phyloP scores from a whole-genome alignment of 2,797 vertebrate species.

The Urophycis tenuis region DNA sequence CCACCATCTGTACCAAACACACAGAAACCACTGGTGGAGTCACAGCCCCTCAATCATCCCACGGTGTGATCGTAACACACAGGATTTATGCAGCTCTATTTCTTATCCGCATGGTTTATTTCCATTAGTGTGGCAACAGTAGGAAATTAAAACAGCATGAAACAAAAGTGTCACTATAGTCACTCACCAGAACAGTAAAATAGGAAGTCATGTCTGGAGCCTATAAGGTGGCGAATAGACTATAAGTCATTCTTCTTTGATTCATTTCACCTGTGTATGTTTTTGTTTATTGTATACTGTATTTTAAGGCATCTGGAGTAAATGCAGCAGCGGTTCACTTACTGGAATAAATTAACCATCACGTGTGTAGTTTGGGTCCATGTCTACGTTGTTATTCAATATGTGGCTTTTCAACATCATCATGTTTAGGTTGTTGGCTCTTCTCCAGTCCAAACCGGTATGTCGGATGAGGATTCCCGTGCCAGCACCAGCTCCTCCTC shows the following conservation, averaged over 20 bases:
- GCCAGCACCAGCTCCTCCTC: constrained; percentile 95
- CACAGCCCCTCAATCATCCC: background rate
- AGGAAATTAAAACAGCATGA: background rate
- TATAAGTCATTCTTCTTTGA: background rate
- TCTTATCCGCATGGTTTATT: no score
- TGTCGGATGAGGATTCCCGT: constrained; percentile 99
- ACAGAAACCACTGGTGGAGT: background rate
- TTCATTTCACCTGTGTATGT: background rate
- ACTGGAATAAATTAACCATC: background rate
- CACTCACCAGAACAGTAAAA: background rate
- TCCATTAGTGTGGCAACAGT: no score
- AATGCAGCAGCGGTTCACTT: no score
- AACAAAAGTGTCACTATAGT: background rate
- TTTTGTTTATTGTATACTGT: background rate
- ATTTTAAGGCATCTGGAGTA: background rate
- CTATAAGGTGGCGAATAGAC: background rate
- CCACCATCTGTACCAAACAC: background rate
- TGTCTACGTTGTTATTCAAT: background rate
- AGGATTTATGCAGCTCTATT: no score
- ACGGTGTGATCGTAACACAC: background rate
- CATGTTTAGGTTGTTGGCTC: constrained; percentile 27
- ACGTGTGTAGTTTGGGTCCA: background rate
- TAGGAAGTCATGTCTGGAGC: background rate
- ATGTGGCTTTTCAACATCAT: background rate
- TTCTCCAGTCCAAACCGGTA: constrained; percentile 72